Conservation (phyloP, 1,140 invertebrate species). For the Orius insidiosus region DNA sequence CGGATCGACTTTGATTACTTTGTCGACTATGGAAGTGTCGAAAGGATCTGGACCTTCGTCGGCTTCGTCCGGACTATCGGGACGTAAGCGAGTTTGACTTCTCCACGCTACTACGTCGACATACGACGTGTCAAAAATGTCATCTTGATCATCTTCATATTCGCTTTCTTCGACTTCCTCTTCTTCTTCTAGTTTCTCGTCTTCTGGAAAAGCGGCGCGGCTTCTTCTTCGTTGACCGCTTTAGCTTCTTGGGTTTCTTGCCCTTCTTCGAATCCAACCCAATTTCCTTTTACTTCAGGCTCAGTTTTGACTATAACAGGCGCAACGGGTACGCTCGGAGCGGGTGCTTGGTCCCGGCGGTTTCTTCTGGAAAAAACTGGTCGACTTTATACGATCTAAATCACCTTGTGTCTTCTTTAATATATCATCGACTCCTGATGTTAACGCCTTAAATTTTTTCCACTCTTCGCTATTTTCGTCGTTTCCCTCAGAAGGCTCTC, state of each 20-base stretch:
- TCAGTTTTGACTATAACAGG: slow-evolving; percentile 13
- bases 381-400: slow-evolving; percentile 72
- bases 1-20: slow-evolving; percentile 54
- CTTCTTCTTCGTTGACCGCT: slow-evolving; percentile 16
- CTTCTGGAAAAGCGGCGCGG: slow-evolving; percentile 2
- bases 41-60: slow-evolving; percentile 60
- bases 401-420: slow-evolving; percentile 75
- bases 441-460: slow-evolving; percentile 69
- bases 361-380: slow-evolving; percentile 67
- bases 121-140: slow-evolving; percentile 75
- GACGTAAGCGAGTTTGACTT: slow-evolving; percentile 71
- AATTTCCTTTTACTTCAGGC: slow-evolving; percentile 21
- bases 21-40: slow-evolving; percentile 71
- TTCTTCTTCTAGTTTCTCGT: slow-evolving; percentile 18
- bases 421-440: slow-evolving; percentile 67
- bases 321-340: slow-evolving; percentile 16
- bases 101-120: slow-evolving; percentile 69
- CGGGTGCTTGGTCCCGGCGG: slow-evolving; percentile 28
- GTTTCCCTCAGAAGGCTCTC: slow-evolving; percentile 20
- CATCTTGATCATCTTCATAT: slow-evolving; percentile 55
- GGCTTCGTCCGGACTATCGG: slow-evolving; percentile 60
- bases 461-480: slow-evolving; percentile 60
- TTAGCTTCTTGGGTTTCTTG: slow-evolving; percentile 2
- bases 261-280: slow-evolving; percentile 21
- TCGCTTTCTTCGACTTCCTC: slow-evolving; percentile 35